These are phyloP conservation scores for Ictalurus furcatus DNA, from an alignment of 2,113 vertebrate species.

Conservation along the genomic window DNA sequence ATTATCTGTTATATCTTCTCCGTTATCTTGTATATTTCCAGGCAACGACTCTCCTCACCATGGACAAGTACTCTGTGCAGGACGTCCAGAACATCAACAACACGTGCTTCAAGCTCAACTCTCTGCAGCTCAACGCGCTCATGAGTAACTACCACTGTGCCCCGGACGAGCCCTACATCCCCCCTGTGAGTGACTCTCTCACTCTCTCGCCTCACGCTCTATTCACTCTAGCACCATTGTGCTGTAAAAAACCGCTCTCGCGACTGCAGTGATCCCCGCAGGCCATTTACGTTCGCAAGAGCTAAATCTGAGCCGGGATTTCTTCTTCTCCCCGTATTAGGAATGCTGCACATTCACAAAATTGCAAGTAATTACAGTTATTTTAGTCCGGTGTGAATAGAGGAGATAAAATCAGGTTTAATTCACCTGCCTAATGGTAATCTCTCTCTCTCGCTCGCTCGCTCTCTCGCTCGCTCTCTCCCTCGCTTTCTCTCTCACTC, in stretches of 20 bases:
- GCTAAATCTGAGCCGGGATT: neutral
- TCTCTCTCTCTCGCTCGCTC: neutral
- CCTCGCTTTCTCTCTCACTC: too few species aligned
- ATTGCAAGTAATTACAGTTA: neutral
- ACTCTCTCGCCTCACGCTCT: neutral
- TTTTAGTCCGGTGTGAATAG: neutral
- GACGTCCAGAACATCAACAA: constrained; percentile 92
- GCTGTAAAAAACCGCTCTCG: neutral
- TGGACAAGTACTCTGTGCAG: constrained; percentile 94
- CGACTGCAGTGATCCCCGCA: neutral
- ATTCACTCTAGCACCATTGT: neutral
- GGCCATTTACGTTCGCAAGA: neutral
- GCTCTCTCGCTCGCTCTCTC: neutral
- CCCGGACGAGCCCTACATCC: constrained; percentile 93
- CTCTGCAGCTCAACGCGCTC: constrained; percentile 91
- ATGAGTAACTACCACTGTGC: constrained; percentile 97
- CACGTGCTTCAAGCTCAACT: constrained; percentile 98
- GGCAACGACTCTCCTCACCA: constrained; percentile 96
- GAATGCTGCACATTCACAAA: neutral
- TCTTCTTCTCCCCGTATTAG: neutral
- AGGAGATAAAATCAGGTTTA: neutral
- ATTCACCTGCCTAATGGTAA: neutral
- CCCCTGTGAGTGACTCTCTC: constrained; percentile 77
- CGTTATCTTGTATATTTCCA: constrained; percentile 55
- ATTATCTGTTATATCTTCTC: neutral